Conservation (phyloP, 1,140 invertebrate species). For the Micrasema longulum region DNA sequence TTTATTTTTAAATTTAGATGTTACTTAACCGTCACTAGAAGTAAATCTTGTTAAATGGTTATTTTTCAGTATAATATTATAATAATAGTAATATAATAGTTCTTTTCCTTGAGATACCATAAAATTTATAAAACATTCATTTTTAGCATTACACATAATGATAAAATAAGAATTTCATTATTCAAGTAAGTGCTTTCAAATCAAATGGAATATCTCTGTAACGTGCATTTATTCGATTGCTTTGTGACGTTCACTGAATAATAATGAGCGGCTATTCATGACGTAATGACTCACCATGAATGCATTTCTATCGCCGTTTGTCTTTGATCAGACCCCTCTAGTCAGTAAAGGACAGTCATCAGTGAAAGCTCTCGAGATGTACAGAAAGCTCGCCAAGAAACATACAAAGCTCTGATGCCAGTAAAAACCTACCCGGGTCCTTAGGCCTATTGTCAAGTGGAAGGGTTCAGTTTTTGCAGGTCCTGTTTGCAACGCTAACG, state of each 20-base stretch:
- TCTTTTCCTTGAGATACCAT: too few species aligned
- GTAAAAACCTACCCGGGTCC: constrained; percentile 16
- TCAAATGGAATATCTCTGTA: too few species aligned
- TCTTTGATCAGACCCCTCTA: constrained; percentile 17
- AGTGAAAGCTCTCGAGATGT: neutral
- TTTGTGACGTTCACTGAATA: neutral
- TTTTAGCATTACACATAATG: too few species aligned
- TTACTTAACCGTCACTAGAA: too few species aligned
- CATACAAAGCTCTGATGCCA: constrained; percentile 14
- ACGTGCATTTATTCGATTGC: neutral
- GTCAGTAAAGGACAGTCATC: constrained; percentile 25
- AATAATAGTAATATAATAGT: too few species aligned
- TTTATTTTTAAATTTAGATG: too few species aligned
- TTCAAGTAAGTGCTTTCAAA: too few species aligned
- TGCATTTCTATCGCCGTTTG: constrained; percentile 20
- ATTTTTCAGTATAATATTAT: too few species aligned
- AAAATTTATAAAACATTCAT: too few species aligned
- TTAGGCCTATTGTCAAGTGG: constrained; percentile 19
- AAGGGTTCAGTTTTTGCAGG: constrained; percentile 1
- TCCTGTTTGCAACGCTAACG: constrained; percentile 23
- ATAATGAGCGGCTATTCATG: constrained; percentile 20
- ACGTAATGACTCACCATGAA: constrained; percentile 5
- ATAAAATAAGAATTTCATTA: too few species aligned
- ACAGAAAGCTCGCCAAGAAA: constrained; percentile 2
- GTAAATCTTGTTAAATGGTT: too few species aligned